These are phyloP conservation scores for Tipula vernalis DNA, from an alignment of 2,888 invertebrate species.

Conservation along the genomic window DNA sequence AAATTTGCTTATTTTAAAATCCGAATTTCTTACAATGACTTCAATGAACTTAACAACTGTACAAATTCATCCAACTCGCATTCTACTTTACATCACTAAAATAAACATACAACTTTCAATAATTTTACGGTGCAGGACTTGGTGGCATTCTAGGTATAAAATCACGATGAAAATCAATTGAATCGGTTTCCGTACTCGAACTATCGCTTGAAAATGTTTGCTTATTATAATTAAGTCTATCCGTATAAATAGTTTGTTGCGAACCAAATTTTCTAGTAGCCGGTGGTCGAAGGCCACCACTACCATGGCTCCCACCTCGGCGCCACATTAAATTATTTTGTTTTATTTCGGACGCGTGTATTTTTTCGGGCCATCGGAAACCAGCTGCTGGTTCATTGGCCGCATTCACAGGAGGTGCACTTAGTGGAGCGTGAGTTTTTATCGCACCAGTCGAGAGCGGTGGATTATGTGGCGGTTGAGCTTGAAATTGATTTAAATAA, in stretches of 20 bases:
- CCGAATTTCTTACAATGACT: neutral
- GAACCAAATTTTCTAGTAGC: conserved; percentile 6
- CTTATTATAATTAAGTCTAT: conserved; percentile 14
- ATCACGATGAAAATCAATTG: conserved; percentile 32
- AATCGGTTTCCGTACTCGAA: conserved; percentile 34
- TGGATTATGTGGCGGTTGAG: neutral
- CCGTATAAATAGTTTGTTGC: conserved; percentile 5
- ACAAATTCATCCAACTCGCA: neutral
- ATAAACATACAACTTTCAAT: neutral
- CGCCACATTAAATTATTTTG: conserved; percentile 33
- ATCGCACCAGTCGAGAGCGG: neutral
- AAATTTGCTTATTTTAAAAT: neutral
- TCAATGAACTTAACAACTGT: neutral
- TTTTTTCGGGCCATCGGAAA: conserved; percentile 38
- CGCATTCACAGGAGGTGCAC: neutral
- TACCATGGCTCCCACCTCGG: conserved; percentile 16
- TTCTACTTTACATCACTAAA: neutral
- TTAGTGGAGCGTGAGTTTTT: neutral
- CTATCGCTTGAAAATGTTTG: conserved; percentile 28
- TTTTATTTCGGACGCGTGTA: conserved; percentile 34
- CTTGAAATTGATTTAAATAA: conserved; percentile 16
- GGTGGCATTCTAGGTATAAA: conserved; percentile 34
- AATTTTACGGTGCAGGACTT: conserved; percentile 36
- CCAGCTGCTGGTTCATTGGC: conserved; percentile 18
- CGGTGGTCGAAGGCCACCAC: neutral